Evolutionary conservation across 1,140 invertebrate genomes (phyloP).

Genomic region (Pseudachorutes palmiensis): DNA sequence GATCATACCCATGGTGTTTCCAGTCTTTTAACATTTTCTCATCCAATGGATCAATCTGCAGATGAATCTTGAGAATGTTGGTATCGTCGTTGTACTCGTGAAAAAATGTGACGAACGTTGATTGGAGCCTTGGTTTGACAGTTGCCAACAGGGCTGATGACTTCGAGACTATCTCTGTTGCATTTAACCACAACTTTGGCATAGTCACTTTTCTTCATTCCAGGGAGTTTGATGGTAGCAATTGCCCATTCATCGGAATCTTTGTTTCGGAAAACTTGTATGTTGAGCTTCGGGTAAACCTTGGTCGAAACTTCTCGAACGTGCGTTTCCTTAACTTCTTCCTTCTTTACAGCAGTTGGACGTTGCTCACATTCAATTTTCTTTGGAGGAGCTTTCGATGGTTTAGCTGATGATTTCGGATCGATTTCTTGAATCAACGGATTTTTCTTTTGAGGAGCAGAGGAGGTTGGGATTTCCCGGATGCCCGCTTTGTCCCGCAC

Average conservation of each 20-base stretch:
- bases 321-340: neutral
- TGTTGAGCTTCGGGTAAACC: neutral
- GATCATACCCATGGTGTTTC: neutral
- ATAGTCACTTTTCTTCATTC: neutral
- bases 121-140: neutral
- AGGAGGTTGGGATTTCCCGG: neutral
- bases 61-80: constrained; percentile 18
- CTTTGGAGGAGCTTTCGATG: neutral
- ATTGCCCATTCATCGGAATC: neutral
- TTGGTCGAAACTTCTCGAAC: constrained; percentile 8
- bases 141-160: neutral
- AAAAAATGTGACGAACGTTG: neutral
- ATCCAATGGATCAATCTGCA: neutral
- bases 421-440: constrained; percentile 23
- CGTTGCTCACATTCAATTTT: constrained; percentile 10
- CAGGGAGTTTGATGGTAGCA: neutral
- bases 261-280: neutral
- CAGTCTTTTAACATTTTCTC: neutral
- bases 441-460: constrained; percentile 14
- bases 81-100: constrained; percentile 10
- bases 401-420: constrained; percentile 1
- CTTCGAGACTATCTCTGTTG: neutral
- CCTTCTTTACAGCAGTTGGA: constrained; percentile 2
- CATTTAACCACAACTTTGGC: neutral
- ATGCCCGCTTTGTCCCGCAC: constrained; percentile 17